phyloP scores from a whole-genome alignment of 1,140 invertebrate genomes.

The Anastrepha obliqua region DNA sequence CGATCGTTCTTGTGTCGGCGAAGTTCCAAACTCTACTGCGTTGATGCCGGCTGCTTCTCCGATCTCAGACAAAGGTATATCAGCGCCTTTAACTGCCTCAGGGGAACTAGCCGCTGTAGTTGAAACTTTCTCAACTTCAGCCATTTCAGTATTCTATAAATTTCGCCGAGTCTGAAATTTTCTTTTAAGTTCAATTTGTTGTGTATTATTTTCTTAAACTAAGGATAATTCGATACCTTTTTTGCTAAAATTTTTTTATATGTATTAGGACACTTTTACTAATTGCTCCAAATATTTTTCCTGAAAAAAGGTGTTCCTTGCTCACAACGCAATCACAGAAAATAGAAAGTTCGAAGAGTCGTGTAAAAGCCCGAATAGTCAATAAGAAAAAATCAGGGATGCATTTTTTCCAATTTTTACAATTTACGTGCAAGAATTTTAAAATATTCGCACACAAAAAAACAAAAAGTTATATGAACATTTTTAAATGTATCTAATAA shows the following conservation, averaged over 20 bases:
- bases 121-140: slow-evolving; percentile 49
- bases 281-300: slow-evolving; percentile 22
- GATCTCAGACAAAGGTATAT: slow-evolving; percentile 4
- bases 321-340: slow-evolving; percentile 50
- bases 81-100: background rate
- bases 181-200: background rate
- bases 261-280: slow-evolving; percentile 20
- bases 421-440: background rate
- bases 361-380: slow-evolving; percentile 25
- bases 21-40: slow-evolving; percentile 63
- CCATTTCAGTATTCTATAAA: slow-evolving; percentile 16
- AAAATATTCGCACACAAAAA: too few species aligned
- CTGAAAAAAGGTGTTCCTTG: slow-evolving; percentile 40
- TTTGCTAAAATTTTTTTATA: background rate
- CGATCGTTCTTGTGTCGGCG: slow-evolving; percentile 67
- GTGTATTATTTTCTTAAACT: background rate
- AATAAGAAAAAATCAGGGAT: slow-evolving; percentile 1
- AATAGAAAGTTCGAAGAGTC: slow-evolving; percentile 49
- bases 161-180: slow-evolving; percentile 1
- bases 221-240: background rate
- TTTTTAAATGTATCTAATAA: too few species aligned
- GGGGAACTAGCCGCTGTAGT: slow-evolving; percentile 12
- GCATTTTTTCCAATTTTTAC: background rate
- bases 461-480: too few species aligned
- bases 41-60: background rate